Evolutionary conservation across 2,888 invertebrate species (phyloP).

Genomic region (Leucophenga montana): DNA sequence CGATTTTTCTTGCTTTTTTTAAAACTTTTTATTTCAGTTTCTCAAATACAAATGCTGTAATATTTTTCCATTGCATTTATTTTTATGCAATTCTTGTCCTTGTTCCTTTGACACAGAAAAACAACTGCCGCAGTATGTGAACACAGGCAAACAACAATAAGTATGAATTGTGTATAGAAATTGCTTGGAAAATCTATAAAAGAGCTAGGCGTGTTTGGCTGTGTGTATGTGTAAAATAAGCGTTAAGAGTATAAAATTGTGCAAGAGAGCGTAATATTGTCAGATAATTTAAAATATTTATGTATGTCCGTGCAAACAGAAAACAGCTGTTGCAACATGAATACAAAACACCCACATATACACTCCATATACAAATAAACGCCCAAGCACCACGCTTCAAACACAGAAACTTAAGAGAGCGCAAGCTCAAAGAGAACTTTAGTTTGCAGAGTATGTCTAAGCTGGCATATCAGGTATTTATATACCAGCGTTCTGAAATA

Average conservation of each 20-base stretch:
- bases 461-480: too few species aligned
- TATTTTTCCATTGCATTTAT: conserved; percentile 1
- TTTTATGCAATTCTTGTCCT: conserved; percentile 25
- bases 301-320: not conserved
- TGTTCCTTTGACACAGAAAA: conserved; percentile 11
- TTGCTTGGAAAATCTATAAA: conserved; percentile 58
- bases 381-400: not conserved
- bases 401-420: conserved; percentile 22
- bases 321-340: conserved; percentile 36
- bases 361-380: not conserved
- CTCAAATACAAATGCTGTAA: too few species aligned
- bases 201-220: not conserved
- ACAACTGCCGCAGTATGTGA: conserved; percentile 13
- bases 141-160: conserved; percentile 30
- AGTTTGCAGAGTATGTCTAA: too few species aligned
- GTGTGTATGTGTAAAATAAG: not conserved
- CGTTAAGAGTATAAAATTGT: not conserved
- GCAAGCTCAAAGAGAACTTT: conserved; percentile 22
- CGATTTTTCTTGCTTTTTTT: not conserved
- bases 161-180: conserved; percentile 38
- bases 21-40: too few species aligned
- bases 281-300: not conserved
- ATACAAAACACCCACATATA: too few species aligned
- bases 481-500: too few species aligned
- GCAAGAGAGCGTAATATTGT: conserved; percentile 6